Evolutionary conservation across 2,113 vertebrate species (phyloP), one percentile per base, ranked within the genome.

Genomic region (Toxotes chatareus): DNA sequence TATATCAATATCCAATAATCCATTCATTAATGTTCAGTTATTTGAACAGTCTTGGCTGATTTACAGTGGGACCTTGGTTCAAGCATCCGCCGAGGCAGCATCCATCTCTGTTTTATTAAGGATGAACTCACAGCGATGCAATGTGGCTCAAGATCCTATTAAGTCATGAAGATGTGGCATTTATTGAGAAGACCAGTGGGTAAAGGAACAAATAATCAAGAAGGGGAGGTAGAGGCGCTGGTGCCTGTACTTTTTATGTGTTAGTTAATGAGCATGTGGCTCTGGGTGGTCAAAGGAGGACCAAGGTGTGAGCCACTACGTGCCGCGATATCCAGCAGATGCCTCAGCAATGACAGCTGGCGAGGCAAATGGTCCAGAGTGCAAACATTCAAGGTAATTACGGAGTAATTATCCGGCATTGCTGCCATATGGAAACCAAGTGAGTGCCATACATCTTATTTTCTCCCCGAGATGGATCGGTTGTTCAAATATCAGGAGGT

Each of bases 361-460:
- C 8, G 74, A 85, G 49, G 91, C 84, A 92, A 94, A 93, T 87
- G 93, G 93, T 92, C 86, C 90, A 83, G 90, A 90, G 92, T 91
- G 90, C 90, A 91, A 92, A 91, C 84, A 93, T 92, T 88, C 79
- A 83, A 92, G 76, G 92, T 92, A 94, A 94, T 94, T 94, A 94
- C 27, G 38, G 74, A 86, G 83, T 92, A 88, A 94, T 94, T 92
- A 95, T 82, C 88, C 74, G 61, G 60, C 80, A 90, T 73, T 77
- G 77, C 83, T 23, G 85, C 93, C 94, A 94, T 94, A 94, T 93
- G 93, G 92, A 93, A 89, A 86, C 76, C 73, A 61, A 83, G 61
- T 14, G 80, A 85, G 80, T 21, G 49, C 78, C 82, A 84, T 94
- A 86, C 64, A 88, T 93, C 93, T 92, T 91, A 60, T 83, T 85